Percentiles rank a stretch among this genome's conserved stretches.
Conservation (phyloP, 2,888 invertebrate species). For the Dendrolimus pini region DNA sequence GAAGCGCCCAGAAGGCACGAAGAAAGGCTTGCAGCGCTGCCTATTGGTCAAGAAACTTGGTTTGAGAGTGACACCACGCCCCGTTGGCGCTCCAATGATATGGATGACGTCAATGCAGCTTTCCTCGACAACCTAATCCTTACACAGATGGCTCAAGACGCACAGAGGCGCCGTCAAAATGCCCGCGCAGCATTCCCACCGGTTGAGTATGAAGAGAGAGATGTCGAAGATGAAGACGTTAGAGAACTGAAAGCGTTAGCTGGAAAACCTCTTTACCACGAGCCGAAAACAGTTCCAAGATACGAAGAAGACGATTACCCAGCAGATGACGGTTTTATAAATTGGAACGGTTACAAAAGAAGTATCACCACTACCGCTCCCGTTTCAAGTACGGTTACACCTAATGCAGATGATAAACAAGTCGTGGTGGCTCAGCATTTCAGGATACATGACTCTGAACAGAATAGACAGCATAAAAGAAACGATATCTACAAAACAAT, state of each 20-base stretch:
- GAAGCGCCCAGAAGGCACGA: slow-evolving; percentile 79
- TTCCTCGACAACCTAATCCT: slow-evolving; percentile 82
- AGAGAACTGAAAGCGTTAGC: slow-evolving; percentile 79
- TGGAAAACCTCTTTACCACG: slow-evolving; percentile 68
- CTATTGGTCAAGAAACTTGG: slow-evolving; percentile 81
- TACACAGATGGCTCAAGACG: slow-evolving; percentile 80
- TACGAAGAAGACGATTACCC: slow-evolving; percentile 65
- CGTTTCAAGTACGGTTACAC: slow-evolving; percentile 27
- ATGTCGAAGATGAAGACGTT: slow-evolving; percentile 80
- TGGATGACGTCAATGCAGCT: slow-evolving; percentile 77
- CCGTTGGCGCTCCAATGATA: slow-evolving; percentile 57
- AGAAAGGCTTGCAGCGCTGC: slow-evolving; percentile 77
- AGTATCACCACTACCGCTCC: slow-evolving; percentile 56
- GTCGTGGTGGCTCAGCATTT: slow-evolving; percentile 79
- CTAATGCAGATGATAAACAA: slow-evolving; percentile 77
- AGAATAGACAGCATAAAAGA: slow-evolving; percentile 37
- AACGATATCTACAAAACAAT: slow-evolving; percentile 70
- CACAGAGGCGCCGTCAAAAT: slow-evolving; percentile 65
- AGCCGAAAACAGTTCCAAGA: slow-evolving; percentile 60
- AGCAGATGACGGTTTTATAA: slow-evolving; percentile 69
- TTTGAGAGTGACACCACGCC: slow-evolving; percentile 74
- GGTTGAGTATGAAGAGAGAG: slow-evolving; percentile 55
- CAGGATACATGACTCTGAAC: slow-evolving; percentile 51
- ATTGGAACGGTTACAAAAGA: slow-evolving; percentile 71
- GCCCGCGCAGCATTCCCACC: slow-evolving; percentile 60